Evolutionary conservation across 53 echinoderm and acorn worm species (phyloP).

Genomic region (Holothuria leucospilota): DNA sequence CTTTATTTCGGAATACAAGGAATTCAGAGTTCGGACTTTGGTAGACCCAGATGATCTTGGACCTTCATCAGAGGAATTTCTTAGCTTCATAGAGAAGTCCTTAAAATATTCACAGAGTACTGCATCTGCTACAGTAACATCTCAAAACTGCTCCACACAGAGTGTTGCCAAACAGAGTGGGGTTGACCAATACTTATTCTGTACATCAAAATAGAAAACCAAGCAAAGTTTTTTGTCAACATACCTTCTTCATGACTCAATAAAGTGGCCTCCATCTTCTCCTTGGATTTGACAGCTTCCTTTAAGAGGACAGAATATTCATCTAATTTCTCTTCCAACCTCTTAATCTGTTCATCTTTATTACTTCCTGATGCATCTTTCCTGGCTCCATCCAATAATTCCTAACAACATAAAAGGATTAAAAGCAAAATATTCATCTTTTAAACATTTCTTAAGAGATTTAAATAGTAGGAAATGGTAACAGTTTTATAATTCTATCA

Average conservation of each 20-base stretch:
- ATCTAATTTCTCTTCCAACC: slow-evolving; percentile 86
- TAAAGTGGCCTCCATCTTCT: slow-evolving; percentile 70
- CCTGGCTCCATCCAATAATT: neutral
- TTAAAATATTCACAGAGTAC: too few relatives aligned
- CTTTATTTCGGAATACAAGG: too few relatives aligned
- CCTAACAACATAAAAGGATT: neutral
- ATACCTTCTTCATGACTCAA: slow-evolving; percentile 93
- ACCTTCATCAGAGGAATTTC: too few relatives aligned
- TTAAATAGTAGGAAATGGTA: neutral
- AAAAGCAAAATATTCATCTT: neutral
- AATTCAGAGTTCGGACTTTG: too few relatives aligned
- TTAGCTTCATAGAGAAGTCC: too few relatives aligned
- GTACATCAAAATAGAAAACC: neutral
- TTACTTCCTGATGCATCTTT: slow-evolving; percentile 39
- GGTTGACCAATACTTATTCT: too few relatives aligned
- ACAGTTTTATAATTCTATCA: too few relatives aligned
- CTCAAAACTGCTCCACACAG: too few relatives aligned
- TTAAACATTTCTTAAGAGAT: neutral
- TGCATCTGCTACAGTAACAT: too few relatives aligned
- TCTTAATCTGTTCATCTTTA: slow-evolving; percentile 77
- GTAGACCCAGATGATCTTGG: too few relatives aligned
- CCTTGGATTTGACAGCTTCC: slow-evolving; percentile 85
- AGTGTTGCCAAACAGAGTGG: too few relatives aligned
- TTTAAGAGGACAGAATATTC: slow-evolving; percentile 88
- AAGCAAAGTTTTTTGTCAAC: neutral